These are phyloP conservation scores for Cataglyphis altisquamis DNA, from an alignment of 2,888 invertebrate species.

Conservation along the genomic window DNA sequence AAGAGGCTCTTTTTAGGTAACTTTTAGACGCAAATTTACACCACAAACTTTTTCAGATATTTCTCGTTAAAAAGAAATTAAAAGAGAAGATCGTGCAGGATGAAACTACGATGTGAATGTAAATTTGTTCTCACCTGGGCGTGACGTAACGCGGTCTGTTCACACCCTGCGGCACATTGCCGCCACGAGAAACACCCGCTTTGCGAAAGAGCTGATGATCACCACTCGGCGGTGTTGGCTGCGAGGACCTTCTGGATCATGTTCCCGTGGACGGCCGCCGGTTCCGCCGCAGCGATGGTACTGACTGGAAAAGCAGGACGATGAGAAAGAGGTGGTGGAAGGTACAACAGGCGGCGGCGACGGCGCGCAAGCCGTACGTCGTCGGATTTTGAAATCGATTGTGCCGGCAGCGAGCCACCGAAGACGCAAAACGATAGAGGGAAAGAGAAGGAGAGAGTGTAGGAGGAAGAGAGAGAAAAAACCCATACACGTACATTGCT, in stretches of 20 bases:
- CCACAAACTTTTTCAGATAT: not conserved
- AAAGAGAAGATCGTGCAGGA: not conserved
- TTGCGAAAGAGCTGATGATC: constrained; percentile 14
- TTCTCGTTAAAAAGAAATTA: not conserved
- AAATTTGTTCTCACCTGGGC: constrained; percentile 75
- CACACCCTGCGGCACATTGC: constrained; percentile 58
- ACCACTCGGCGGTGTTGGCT: constrained; percentile 2
- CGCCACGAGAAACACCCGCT: constrained; percentile 13
- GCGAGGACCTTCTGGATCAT: constrained; percentile 55
- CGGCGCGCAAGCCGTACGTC: constrained; percentile 79
- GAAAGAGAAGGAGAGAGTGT: not conserved
- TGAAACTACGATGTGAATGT: not conserved
- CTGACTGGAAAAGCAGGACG: constrained; percentile 74
- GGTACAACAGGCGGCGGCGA: constrained; percentile 49
- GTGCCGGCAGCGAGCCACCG: constrained; percentile 50
- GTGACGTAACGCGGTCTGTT: constrained; percentile 63
- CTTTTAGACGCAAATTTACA: not conserved
- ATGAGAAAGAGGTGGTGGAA: constrained; percentile 56
- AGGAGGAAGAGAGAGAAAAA: not conserved
- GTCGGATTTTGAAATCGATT: constrained; percentile 84
- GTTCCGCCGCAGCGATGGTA: constrained; percentile 78
- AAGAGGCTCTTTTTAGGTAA: not conserved
- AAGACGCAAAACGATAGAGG: constrained; percentile 20
- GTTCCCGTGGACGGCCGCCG: constrained; percentile 59
- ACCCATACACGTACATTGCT: not conserved